Evolutionary conservation across 2,113 vertebrate genomes (phyloP), one percentile per base, ranked within the genome.

Genomic region (Odontophorus gujanensis): DNA sequence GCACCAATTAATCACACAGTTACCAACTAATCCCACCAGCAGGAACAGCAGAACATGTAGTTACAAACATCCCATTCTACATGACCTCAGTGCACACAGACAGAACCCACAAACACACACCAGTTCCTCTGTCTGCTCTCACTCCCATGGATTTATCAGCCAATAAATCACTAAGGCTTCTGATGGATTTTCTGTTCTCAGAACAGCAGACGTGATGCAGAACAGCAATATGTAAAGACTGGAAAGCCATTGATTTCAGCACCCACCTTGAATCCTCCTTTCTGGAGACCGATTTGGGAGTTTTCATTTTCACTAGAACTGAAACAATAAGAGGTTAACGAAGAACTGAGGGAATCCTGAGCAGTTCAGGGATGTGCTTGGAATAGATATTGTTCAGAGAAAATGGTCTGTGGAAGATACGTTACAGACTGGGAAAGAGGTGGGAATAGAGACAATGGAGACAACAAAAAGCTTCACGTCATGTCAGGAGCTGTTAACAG

Each of bases 261-360:
- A 96, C 96, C 58, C 79, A 98, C 97, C 91, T 92, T 9, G 3
- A 0, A 5, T 43, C 36, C 6, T 2, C 10, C 65, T 77, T 93
- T 73, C 42, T 91, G n/a, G 42, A 13, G 50, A 48, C 48, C 28
- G 87, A 51, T 43, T 78, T 91, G 13, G 90, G 93, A 78, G 94
- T 97, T 55, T 90, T 97, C 74, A 73, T 87, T 82, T 21, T 75
- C 40, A 51, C 20, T 75, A 92, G n/a, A 96, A 85, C 97, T 98
- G 96, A 93, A 96, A 83, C 40, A 95, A 85, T 76, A 81, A 30
- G 72, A 81, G 28, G 85, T 63, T 17, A 57, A 55, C 34, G 61
- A 77, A 79, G 40, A 76, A 58, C 5, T 1, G 25, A 75, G 16
- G 16, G 15, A 76, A 32, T n/a, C 65, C 57, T 4, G 5, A 71